Conservation (phyloP, 2,797 vertebrate species). For the Lates japonicus region DNA sequence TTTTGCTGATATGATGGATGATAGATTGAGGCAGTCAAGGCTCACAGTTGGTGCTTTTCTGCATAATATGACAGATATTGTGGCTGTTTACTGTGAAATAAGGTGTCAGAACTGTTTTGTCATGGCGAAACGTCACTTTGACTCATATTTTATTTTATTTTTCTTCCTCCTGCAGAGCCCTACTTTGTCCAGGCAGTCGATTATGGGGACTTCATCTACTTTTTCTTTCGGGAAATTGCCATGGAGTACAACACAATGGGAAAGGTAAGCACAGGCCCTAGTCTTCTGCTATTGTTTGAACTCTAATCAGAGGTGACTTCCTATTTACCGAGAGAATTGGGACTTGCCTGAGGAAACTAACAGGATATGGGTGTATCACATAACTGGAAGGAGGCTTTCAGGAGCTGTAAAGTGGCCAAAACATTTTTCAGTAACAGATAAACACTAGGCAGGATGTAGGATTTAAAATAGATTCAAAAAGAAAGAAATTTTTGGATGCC, state of each 20-base stretch:
- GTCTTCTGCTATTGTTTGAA: conserved; percentile 70
- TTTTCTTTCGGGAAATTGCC: conserved; percentile 99
- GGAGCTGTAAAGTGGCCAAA: conserved; percentile 78
- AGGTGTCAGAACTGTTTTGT: conserved; percentile 70
- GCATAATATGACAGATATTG: conserved; percentile 71
- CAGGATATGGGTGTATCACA: conserved; percentile 83
- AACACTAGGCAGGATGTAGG: conserved; percentile 77
- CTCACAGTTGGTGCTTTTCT: conserved; percentile 61
- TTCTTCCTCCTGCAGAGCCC: conserved; percentile 87
- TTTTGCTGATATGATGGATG: conserved; percentile 74
- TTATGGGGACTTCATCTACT: conserved; percentile 98
- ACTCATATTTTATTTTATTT: conserved; percentile 36
- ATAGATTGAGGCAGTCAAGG: conserved; percentile 68
- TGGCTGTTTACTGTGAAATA: conserved; percentile 72
- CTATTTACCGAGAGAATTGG: conserved; percentile 76
- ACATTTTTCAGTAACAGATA: conserved; percentile 69
- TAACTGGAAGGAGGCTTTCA: conserved; percentile 71
- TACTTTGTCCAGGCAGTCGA: conserved; percentile 97
- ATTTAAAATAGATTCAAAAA: conserved; percentile 78
- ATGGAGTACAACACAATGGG: conserved; percentile 99
- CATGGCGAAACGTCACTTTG: conserved; percentile 53
- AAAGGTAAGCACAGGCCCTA: conserved; percentile 87
- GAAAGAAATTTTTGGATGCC: conserved; percentile 63
- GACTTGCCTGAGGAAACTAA: conserved; percentile 80
- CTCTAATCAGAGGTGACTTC: conserved; percentile 80